These are phyloP conservation scores for Osmoderma eremita DNA, from an alignment of 2,888 invertebrate species.

Conservation along the genomic window DNA sequence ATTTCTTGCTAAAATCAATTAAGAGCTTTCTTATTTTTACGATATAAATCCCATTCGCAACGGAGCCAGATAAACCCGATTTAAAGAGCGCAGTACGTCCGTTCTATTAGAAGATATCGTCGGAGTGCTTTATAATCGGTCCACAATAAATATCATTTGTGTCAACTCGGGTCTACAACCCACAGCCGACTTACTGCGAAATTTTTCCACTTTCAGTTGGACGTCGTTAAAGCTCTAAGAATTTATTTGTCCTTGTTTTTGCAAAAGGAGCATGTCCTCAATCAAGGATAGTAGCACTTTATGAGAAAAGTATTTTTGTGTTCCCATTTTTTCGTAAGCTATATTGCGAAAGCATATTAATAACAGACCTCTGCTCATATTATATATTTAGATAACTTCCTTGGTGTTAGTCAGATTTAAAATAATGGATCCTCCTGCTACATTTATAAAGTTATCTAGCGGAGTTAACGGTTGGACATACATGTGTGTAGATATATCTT, in stretches of 20 bases:
- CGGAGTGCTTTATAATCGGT: slow-evolving; percentile 17
- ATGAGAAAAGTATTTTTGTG: no score
- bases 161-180: slow-evolving; percentile 2
- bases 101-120: slow-evolving; percentile 12
- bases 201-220: no score
- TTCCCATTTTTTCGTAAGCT: no score
- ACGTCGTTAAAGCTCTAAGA: no score
- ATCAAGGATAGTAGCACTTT: no score
- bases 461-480: not conserved
- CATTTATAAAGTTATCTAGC: not conserved
- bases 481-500: not conserved
- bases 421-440: not conserved
- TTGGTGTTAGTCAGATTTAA: not conserved
- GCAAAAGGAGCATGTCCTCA: no score
- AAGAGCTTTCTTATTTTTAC: not conserved
- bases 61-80: slow-evolving; percentile 11
- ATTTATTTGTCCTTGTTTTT: no score
- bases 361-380: no score
- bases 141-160: slow-evolving; percentile 18
- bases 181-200: no score
- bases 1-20: slow-evolving; percentile 1
- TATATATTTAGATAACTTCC: no score
- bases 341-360: no score
- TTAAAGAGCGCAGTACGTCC: slow-evolving; percentile 3
- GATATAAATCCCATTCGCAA: slow-evolving; percentile 5